Percentiles rank a stretch among this genome's conserved stretches.
Conservation (phyloP, 2,113 vertebrate species). For the Silurus glanis region DNA sequence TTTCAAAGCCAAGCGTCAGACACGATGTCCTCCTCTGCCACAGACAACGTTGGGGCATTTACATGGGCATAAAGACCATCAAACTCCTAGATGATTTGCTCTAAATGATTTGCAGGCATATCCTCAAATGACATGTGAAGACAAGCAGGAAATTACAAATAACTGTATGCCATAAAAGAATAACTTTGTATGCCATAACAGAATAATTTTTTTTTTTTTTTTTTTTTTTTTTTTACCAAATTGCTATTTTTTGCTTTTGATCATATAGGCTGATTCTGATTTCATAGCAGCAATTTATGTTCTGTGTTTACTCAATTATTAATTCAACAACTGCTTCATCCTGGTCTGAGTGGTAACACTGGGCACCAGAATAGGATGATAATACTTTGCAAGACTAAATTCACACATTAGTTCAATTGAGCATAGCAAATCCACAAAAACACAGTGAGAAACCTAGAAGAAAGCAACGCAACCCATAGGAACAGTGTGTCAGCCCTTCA, state of each 20-base stretch:
- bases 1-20: conserved; percentile 43
- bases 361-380: background rate
- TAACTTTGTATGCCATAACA: too few relatives aligned
- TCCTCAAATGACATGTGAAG: background rate
- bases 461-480: background rate
- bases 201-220: too few relatives aligned
- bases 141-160: background rate
- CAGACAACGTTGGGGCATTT: background rate
- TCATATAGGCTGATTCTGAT: background rate
- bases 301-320: background rate
- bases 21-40: conserved; percentile 15
- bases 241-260: background rate
- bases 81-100: background rate
- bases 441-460: background rate
- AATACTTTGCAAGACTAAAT: background rate
- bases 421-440: background rate
- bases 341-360: background rate
- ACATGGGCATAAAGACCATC: background rate
- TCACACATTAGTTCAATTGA: background rate
- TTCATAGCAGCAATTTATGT: background rate
- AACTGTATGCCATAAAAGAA: background rate
- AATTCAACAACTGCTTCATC: background rate
- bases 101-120: background rate
- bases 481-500: background rate
- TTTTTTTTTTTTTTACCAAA: too few relatives aligned